Conservation (phyloP, 2,888 invertebrate species). For the Enchytraeus crypticus region DNA sequence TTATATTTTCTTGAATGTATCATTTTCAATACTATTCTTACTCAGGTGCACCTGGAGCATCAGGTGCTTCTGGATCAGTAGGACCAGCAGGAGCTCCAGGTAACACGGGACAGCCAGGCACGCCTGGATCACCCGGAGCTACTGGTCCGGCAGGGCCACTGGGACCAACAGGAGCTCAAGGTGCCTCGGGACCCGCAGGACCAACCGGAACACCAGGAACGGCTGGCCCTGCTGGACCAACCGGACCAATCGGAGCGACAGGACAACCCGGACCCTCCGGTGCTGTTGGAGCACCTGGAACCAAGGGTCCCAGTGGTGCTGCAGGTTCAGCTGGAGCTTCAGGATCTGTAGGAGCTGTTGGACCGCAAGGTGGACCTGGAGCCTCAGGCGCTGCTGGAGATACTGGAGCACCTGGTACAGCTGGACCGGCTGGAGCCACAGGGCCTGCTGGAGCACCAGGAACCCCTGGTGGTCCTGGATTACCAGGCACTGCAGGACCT, state of each 20-base stretch:
- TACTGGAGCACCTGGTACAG: constrained; percentile 52
- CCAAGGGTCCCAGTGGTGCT: background rate
- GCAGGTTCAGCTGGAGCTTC: background rate
- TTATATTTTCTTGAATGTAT: too few relatives aligned
- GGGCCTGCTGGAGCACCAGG: constrained; percentile 18
- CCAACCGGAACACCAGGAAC: background rate
- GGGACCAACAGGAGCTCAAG: background rate
- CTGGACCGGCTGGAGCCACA: constrained; percentile 11
- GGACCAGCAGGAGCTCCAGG: constrained; percentile 16
- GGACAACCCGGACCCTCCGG: background rate
- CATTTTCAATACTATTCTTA: too few relatives aligned
- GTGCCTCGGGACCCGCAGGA: background rate
- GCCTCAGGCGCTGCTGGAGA: constrained; percentile 41
- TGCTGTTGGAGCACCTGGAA: background rate
- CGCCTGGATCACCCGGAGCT: constrained; percentile 2
- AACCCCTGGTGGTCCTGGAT: constrained; percentile 5
- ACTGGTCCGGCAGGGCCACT: constrained; percentile 2
- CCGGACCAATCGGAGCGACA: background rate
- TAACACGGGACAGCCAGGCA: constrained; percentile 13
- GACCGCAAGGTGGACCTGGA: background rate
- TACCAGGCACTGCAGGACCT: constrained; percentile 53
- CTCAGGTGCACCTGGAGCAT: background rate
- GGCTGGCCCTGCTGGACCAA: background rate
- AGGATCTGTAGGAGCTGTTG: background rate
- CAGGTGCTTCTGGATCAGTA: constrained; percentile 2